A percentile compares a stretch with the other conserved stretches of the same genome.
These are phyloP conservation scores for Gymnoscopelus braueri DNA, from an alignment of 2,797 vertebrate species.

Conservation along the genomic window DNA sequence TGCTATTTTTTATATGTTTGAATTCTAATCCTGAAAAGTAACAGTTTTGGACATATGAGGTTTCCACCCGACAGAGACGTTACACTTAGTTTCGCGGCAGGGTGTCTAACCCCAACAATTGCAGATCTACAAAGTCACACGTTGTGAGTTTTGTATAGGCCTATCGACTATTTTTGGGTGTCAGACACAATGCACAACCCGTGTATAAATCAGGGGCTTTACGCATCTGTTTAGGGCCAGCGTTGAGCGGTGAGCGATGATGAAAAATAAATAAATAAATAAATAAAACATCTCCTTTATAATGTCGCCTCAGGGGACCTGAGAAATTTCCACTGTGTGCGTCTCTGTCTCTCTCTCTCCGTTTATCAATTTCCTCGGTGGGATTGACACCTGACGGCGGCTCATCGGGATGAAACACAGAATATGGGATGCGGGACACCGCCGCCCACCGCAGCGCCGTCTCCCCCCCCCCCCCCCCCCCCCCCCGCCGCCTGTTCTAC, in stretches of 20 bases:
- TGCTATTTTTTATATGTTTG: too few relatives aligned
- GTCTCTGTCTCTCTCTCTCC: constrained; percentile 27
- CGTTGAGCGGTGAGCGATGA: not conserved
- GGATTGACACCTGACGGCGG: constrained; percentile 64
- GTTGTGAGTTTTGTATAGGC: too few relatives aligned
- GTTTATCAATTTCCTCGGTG: constrained; percentile 53
- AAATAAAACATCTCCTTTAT: constrained; percentile 24
- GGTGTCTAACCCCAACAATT: too few relatives aligned
- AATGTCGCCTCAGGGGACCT: constrained; percentile 9
- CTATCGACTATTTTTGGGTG: too few relatives aligned
- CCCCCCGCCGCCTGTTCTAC: constrained; percentile 34
- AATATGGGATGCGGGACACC: constrained; percentile 37
- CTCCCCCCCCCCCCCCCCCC: constrained; percentile 35
- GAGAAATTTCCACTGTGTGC: constrained; percentile 23
- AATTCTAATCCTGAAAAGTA: too few relatives aligned
- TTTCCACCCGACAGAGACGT: too few relatives aligned
- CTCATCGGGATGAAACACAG: constrained; percentile 54
- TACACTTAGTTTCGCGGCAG: too few relatives aligned
- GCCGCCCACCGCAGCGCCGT: constrained; percentile 13
- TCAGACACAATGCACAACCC: too few relatives aligned
- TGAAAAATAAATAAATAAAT: not conserved
- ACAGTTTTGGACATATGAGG: too few relatives aligned
- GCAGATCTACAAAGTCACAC: too few relatives aligned
- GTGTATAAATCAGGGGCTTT: not conserved
- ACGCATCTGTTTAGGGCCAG: constrained; percentile 23